These are phyloP conservation scores for Chorisops tibialis DNA, from an alignment of 2,888 invertebrate genomes.

Conservation along the genomic window DNA sequence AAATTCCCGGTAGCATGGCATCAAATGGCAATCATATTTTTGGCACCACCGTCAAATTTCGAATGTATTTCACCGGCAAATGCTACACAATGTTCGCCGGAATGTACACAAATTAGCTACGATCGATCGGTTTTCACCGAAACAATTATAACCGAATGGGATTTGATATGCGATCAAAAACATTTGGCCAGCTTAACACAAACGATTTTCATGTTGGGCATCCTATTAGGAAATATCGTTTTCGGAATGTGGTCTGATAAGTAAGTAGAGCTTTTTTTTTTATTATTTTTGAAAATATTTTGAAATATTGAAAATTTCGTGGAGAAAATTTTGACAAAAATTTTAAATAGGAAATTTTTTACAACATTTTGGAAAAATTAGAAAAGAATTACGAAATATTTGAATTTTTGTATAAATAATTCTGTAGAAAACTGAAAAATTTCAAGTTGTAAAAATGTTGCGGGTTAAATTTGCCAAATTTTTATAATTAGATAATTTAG, in stretches of 20 bases:
- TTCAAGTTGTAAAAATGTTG: too few relatives aligned
- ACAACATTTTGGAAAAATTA: not conserved
- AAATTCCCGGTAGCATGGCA: constrained; percentile 81
- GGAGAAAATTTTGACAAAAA: not conserved
- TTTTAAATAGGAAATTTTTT: too few relatives aligned
- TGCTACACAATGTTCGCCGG: constrained; percentile 50
- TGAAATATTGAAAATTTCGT: not conserved
- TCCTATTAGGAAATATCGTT: constrained; percentile 67
- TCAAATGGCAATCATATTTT: constrained; percentile 73
- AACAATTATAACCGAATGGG: constrained; percentile 71
- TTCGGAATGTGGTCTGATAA: constrained; percentile 72
- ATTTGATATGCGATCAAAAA: constrained; percentile 65
- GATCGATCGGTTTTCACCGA: constrained; percentile 62
- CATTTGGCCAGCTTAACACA: constrained; percentile 69
- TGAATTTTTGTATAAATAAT: too few relatives aligned
- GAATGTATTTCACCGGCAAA: constrained; percentile 50
- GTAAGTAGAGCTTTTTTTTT: constrained; percentile 46
- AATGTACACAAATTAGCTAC: constrained; percentile 59
- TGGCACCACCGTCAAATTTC: constrained; percentile 63
- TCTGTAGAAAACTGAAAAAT: too few relatives aligned
- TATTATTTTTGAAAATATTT: not conserved
- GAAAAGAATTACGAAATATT: too few relatives aligned
- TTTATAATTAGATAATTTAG: too few relatives aligned
- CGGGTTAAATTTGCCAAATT: too few relatives aligned
- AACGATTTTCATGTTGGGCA: constrained; percentile 71